Base-by-base conservation (phyloP, 2,113 vertebrate genomes). In the Cairina moschata region DNA sequence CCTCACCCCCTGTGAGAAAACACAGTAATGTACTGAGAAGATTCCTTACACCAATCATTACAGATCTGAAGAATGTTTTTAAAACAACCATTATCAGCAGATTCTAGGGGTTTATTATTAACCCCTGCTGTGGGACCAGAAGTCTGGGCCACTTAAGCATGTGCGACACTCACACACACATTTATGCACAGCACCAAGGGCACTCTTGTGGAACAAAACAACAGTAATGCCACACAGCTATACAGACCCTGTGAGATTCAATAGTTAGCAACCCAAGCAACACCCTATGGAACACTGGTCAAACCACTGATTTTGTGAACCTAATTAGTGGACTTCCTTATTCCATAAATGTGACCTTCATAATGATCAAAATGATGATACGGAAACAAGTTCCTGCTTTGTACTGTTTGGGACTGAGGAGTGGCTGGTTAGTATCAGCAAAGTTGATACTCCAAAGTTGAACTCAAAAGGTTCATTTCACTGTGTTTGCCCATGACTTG, bases 1-100 rank as follows among this genome's bases (percentile, higher is more conserved):
- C 88, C 99, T 98, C 56, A 99, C 99, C 0, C 99, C 99, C 99
- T 99, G 82, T 3, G 54, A 84, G 82, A 50, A 87, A 92, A 89
- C 50, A 92, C 1, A 65, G 20, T 38, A 5, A 31, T 1, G 16
- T 46, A 42, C 79, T 92, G 84, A 50, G 44, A 94, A 10, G 11
- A 78, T 52, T 31, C 40, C 23, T 77, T 67, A 72, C 1, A 5
- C 40, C 78, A 50, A 42, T 16, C 21, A 54, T 18, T 46, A 38
- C 0, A 72, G 36, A 83, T 4, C 16, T 69, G 83, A 69, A 85
- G 40, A 25, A 14, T 86, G 60, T 48, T 63, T 62, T 50, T 85
- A 28, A 67, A 74, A 7, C 28, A 82, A 79, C 31, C 21, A 11
- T 11, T 56, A 17, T 9, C 21, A 71, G 79, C 32, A 88, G 21